Percentiles rank a stretch among this genome's conserved stretches.
Evolutionary conservation across 2,888 invertebrate genomes (phyloP).

Genomic region (Amiota minor): DNA sequence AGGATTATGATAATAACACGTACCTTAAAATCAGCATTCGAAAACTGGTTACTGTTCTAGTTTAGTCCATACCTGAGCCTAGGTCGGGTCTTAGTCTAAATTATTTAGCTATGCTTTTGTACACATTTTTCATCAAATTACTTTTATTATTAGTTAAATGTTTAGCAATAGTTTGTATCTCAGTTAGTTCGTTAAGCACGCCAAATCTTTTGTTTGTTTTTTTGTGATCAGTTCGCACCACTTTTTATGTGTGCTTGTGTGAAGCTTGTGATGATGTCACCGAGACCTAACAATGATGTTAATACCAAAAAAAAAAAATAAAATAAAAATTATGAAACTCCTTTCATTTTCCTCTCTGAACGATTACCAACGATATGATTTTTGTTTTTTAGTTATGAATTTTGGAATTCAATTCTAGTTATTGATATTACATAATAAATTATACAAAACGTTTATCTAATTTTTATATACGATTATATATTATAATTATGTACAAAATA

Average conservation of each 20-base stretch:
- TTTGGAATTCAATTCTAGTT: too few species aligned
- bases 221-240: slow-evolving; percentile 16
- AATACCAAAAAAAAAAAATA: not conserved
- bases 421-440: too few species aligned
- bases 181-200: not conserved
- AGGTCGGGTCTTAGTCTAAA: not conserved
- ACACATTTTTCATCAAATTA: too few species aligned
- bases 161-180: too few species aligned
- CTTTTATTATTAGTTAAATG: too few species aligned
- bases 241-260: not conserved
- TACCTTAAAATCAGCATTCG: slow-evolving; percentile 18
- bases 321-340: not conserved
- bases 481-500: too few species aligned
- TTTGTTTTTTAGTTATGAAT: too few species aligned
- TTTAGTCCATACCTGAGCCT: not conserved
- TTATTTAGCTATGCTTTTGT: too few species aligned
- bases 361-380: slow-evolving; percentile 53
- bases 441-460: too few species aligned
- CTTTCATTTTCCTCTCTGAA: slow-evolving; percentile 28
- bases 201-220: slow-evolving; percentile 3
- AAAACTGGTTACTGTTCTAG: not conserved
- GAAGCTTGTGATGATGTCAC: not conserved
- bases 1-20: not conserved
- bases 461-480: too few species aligned
- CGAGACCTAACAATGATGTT: not conserved